phyloP scores from a whole-genome alignment of 2,113 vertebrate genomes.

The Hemiscyllium ocellatum region DNA sequence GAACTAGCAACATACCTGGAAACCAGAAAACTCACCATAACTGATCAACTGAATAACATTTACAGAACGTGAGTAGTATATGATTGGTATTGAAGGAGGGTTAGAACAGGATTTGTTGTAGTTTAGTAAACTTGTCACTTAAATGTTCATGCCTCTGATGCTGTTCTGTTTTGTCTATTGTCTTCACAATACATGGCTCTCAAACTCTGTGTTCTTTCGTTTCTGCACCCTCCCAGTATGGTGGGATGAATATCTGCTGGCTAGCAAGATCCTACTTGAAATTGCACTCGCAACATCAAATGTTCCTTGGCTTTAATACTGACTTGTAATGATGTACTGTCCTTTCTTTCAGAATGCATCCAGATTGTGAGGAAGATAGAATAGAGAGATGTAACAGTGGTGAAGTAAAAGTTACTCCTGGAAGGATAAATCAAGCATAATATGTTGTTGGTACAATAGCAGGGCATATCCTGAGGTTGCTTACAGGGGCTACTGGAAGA shows the following conservation, averaged over 20 bases:
- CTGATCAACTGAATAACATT: slow-evolving; percentile 68
- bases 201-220: not conserved
- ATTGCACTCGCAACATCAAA: not conserved
- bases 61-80: slow-evolving; percentile 70
- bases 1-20: slow-evolving; percentile 83
- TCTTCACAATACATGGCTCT: not conserved
- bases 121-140: not conserved
- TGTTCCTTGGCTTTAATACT: not conserved
- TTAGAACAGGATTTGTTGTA: not conserved
- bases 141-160: not conserved
- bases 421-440: not conserved
- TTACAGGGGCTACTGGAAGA: not conserved
- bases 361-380: not conserved
- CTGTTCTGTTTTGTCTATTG: not conserved
- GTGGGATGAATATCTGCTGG: slow-evolving; percentile 1
- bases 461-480: not conserved
- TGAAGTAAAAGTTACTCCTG: not conserved
- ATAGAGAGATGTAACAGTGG: not conserved
- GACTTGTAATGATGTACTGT: not conserved
- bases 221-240: not conserved
- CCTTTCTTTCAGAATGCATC: not conserved
- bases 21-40: slow-evolving; percentile 58
- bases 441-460: not conserved
- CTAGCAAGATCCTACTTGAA: not conserved
- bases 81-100: not conserved